Evolutionary conservation across 2,797 vertebrate genomes (phyloP).

Genomic region (Phrynocephalus forsythii): DNA sequence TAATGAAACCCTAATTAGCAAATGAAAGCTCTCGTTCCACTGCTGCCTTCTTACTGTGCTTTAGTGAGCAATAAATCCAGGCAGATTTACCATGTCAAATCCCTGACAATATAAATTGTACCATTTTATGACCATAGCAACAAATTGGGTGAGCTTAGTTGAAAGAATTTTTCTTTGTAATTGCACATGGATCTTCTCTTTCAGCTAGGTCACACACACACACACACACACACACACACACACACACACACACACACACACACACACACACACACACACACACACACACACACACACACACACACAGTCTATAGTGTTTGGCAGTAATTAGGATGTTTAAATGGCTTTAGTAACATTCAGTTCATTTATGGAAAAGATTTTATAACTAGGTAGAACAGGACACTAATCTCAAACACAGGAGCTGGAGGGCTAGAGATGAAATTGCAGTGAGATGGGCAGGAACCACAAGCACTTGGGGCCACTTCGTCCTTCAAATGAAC

Average conservation of each 20-base stretch:
- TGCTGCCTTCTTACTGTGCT: neutral
- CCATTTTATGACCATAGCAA: slow-evolving; percentile 2
- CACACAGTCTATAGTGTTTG: neutral
- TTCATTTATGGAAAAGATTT: no score
- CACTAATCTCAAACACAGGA: no score
- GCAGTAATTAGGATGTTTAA: neutral
- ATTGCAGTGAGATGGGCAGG: no score
- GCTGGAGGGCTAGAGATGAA: neutral
- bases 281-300: neutral
- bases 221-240: neutral
- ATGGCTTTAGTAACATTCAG: neutral
- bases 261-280: neutral
- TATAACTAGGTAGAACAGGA: neutral
- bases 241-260: no score
- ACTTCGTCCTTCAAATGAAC: no score
- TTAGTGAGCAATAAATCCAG: neutral
- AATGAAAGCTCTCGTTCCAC: neutral
- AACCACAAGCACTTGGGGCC: no score
- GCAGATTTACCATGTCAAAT: neutral
- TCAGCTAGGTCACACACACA: neutral
- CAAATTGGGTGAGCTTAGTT: neutral
- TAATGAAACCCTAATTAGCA: neutral
- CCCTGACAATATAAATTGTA: neutral
- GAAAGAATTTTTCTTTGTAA: neutral
- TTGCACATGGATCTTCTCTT: neutral